phyloP scores from a whole-genome alignment of 2,113 vertebrate species.

The Peromyscus polionotus region DNA sequence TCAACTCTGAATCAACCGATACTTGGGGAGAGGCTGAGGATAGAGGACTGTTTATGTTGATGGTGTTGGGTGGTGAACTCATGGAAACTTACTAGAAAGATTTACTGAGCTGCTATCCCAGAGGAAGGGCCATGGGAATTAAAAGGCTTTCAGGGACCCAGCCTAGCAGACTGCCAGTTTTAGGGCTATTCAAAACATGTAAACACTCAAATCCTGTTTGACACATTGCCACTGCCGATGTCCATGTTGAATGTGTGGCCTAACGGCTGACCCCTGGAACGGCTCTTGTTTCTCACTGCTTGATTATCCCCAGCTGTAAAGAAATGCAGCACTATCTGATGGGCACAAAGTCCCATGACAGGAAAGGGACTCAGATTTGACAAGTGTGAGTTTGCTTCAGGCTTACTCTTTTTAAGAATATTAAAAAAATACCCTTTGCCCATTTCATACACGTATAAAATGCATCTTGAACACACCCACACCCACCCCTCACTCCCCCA shows the following conservation, averaged over 20 bases:
- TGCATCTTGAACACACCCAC: background rate
- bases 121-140: background rate
- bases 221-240: background rate
- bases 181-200: background rate
- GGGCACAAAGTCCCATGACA: background rate
- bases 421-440: background rate
- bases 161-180: background rate
- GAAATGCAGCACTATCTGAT: background rate
- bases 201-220: constrained; percentile 39
- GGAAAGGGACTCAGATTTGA: background rate
- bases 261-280: background rate
- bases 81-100: constrained; percentile 49
- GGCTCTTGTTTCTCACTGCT: background rate
- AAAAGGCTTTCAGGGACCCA: constrained; percentile 51
- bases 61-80: background rate
- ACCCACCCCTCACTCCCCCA: background rate
- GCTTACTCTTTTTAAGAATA: background rate
- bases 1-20: background rate
- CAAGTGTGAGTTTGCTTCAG: background rate
- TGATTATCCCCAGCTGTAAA: background rate
- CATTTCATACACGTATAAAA: background rate
- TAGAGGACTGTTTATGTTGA: background rate
- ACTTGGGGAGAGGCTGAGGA: background rate
- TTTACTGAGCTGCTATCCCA: constrained; percentile 8
- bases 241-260: background rate